Conservation (phyloP, 2,888 invertebrate genomes). For the Sclerodermus sp. region DNA sequence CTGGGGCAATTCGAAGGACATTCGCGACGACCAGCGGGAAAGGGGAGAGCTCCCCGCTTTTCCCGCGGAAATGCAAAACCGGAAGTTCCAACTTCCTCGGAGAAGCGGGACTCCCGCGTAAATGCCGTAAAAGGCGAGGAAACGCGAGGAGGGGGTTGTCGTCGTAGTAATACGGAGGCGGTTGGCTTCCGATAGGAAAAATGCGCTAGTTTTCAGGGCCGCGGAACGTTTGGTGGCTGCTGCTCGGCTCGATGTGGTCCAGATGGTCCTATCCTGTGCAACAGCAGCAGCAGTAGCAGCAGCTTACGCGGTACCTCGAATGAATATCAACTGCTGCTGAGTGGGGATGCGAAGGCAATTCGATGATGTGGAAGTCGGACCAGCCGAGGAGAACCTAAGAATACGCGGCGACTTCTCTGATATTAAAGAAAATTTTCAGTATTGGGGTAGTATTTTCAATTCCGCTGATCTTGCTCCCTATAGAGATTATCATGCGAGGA, state of each 20-base stretch:
- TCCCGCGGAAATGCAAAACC: too few species aligned
- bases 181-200: too few species aligned
- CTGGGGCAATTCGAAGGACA: too few species aligned
- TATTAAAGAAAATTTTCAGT: background rate
- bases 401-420: background rate
- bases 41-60: too few species aligned
- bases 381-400: conserved; percentile 8
- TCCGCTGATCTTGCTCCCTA: background rate
- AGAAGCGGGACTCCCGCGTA: too few species aligned
- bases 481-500: conserved; percentile 12
- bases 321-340: conserved; percentile 9
- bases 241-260: background rate
- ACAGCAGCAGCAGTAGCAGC: background rate
- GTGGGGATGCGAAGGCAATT: conserved; percentile 25
- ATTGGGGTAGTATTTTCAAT: background rate
- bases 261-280: background rate
- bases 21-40: too few species aligned
- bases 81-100: too few species aligned
- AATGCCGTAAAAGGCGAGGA: too few species aligned
- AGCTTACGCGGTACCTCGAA: conserved; percentile 7
- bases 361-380: conserved; percentile 46
- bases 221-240: background rate
- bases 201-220: background rate
- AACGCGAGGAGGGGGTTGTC: too few species aligned
- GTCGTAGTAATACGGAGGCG: too few species aligned